Conservation (phyloP, 1,140 invertebrate species). For the Formica exsecta region DNA sequence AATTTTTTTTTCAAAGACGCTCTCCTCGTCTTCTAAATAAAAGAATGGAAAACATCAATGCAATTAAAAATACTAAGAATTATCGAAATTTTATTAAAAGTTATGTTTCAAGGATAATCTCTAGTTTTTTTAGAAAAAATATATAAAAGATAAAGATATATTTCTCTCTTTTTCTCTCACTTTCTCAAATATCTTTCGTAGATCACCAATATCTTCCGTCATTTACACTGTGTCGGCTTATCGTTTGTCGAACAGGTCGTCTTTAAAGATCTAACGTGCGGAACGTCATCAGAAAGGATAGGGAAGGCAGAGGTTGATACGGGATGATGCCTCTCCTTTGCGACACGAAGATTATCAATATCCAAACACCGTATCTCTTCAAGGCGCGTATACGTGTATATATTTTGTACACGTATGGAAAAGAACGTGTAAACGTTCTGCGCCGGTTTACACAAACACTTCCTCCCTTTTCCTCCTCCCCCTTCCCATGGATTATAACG, state of each 20-base stretch:
- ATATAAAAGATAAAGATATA: neutral
- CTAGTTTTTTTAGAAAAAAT: neutral
- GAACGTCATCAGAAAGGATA: slow-evolving; percentile 62
- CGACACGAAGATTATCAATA: slow-evolving; percentile 82
- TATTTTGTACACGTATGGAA: slow-evolving; percentile 65
- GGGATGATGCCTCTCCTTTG: slow-evolving; percentile 65
- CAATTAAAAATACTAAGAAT: slow-evolving; percentile 4
- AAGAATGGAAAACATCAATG: neutral
- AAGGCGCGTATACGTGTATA: slow-evolving; percentile 64
- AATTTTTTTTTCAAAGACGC: neutral
- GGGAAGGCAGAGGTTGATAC: neutral
- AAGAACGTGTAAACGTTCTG: slow-evolving; percentile 74
- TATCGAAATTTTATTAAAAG: slow-evolving; percentile 11
- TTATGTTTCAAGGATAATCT: neutral
- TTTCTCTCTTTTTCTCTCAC: neutral
- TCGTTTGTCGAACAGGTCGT: slow-evolving; percentile 71
- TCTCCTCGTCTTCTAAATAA: neutral
- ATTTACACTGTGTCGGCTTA: slow-evolving; percentile 68
- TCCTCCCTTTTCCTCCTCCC: neutral
- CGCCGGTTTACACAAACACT: slow-evolving; percentile 69
- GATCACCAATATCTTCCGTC: slow-evolving; percentile 65
- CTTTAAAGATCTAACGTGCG: slow-evolving; percentile 67
- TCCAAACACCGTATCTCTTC: slow-evolving; percentile 76
- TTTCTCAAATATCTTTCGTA: neutral
- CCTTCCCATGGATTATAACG: slow-evolving; percentile 69